phyloP scores from a whole-genome alignment of 2,888 invertebrate genomes.

The Agriopis marginaria region DNA sequence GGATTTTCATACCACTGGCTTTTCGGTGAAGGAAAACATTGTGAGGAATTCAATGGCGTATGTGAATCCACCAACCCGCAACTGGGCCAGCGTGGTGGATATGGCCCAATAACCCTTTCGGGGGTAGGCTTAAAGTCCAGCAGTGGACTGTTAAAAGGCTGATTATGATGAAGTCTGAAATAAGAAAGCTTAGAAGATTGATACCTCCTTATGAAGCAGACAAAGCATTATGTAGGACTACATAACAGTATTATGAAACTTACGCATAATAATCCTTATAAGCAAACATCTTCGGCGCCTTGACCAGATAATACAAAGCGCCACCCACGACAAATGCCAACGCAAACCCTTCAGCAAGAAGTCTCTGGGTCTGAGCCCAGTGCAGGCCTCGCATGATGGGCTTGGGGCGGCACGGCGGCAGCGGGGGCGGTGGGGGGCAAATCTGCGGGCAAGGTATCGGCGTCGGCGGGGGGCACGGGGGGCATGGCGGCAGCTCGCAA shows the following conservation, averaged over 20 bases:
- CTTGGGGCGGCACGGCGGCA: slow-evolving; percentile 64
- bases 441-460: slow-evolving; percentile 60
- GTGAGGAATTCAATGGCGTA: too few relatives aligned
- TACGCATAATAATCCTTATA: slow-evolving; percentile 90
- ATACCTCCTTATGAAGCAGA: too few relatives aligned
- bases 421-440: slow-evolving; percentile 63
- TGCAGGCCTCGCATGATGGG: slow-evolving; percentile 91
- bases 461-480: slow-evolving; percentile 63
- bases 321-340: slow-evolving; percentile 71
- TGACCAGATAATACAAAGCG: slow-evolving; percentile 78
- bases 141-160: too few relatives aligned
- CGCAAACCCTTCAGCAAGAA: slow-evolving; percentile 80
- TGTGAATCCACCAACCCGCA: too few relatives aligned
- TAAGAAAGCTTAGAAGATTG: too few relatives aligned
- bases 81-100: too few relatives aligned
- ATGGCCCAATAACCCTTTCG: too few relatives aligned
- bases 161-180: too few relatives aligned
- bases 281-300: slow-evolving; percentile 82
- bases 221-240: too few relatives aligned
- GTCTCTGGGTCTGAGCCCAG: slow-evolving; percentile 86
- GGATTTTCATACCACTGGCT: too few relatives aligned
- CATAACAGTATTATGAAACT: not conserved
- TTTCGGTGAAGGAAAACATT: too few relatives aligned
- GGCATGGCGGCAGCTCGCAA: slow-evolving; percentile 54
- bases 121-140: too few relatives aligned